Evolutionary conservation across 2,113 vertebrate species (phyloP).

Genomic region (Colossoma macropomum): DNA sequence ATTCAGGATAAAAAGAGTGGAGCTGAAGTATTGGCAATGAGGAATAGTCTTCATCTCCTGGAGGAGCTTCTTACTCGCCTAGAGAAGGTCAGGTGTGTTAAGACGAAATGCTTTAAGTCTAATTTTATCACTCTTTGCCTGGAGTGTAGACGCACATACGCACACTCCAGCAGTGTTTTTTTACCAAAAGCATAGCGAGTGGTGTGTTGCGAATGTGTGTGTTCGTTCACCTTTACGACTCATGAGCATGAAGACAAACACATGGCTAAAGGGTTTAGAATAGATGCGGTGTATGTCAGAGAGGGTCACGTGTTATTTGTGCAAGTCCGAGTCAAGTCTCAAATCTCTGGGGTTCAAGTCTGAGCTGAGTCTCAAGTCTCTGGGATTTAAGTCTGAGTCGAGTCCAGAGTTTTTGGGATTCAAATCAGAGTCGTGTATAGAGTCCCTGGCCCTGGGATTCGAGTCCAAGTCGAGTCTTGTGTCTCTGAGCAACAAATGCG

Average conservation of each 20-base stretch:
- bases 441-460: too few relatives aligned
- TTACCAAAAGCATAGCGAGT: constrained; percentile 29
- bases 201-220: not conserved
- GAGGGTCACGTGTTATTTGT: too few relatives aligned
- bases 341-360: too few relatives aligned
- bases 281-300: too few relatives aligned
- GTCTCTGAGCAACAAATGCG: too few relatives aligned
- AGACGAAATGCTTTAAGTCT: constrained; percentile 32
- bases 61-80: constrained; percentile 11
- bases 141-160: constrained; percentile 9
- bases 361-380: too few relatives aligned
- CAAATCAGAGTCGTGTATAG: too few relatives aligned
- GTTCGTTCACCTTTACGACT: constrained; percentile 2
- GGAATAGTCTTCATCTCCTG: constrained; percentile 15
- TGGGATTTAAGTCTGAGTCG: too few relatives aligned
- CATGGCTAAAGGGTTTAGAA: not conserved
- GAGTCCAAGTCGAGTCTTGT: too few relatives aligned
- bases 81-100: constrained; percentile 18
- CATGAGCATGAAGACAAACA: constrained; percentile 22
- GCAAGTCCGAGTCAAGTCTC: too few relatives aligned
- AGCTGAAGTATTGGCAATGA: not conserved
- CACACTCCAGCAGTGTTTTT: not conserved
- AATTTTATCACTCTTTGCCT: constrained; percentile 48
- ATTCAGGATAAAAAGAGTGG: not conserved
- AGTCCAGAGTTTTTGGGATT: too few relatives aligned